Base-by-base conservation (phyloP, 2,888 invertebrate species). In the Latrodectus hesperus region DNA sequence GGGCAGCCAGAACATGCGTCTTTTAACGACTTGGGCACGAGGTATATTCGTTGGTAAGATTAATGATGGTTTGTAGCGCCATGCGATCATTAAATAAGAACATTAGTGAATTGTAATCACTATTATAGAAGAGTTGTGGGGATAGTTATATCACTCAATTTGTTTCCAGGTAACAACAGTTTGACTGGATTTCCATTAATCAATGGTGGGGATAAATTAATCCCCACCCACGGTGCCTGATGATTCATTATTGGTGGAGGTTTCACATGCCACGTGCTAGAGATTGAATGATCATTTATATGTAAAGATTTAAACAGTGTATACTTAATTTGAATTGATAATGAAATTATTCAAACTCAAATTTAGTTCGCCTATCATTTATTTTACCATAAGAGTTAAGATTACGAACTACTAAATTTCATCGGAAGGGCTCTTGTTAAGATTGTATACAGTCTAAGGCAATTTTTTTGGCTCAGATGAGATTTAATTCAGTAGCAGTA, bases 51-150 rank as follows among this genome's bases (percentile, higher is more conserved):
- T 10, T 75, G 55, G 16, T n/a, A 67, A 12, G 64, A 14, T 72
- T 86, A 81, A 76, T 86, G 85, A 80, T 86, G 68, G 74, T 73
- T 67, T 64, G 38, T 49, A 76, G 86, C 86, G 86, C 81, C 80
- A 70, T 60, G 22, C 11, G 22, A 81, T 81, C 86, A 86, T 86
- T 77, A 77, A 77, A 68, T 22, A 77, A 49, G 65, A 67, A 38
- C 77, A 77, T 77, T 81, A 86, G 73, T 67, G 68, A 51, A 12
- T 8, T 55, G 60, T 81, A 86, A 86, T 81, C 70, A 86, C 81
- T 80, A 65, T 81, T 52, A 76, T 86, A 85, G 67, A 75, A 70
- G 53, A 49, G 73, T 14, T 70, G 26, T 17, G 72, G 38, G 26
- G 53, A 76, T 60, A 49, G 86, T 86, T 81, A 22, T 22, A 86